phyloP scores from a whole-genome alignment of 37 sponge, comb jelly and placozoan genomes.

The Axinella damicornis region DNA sequence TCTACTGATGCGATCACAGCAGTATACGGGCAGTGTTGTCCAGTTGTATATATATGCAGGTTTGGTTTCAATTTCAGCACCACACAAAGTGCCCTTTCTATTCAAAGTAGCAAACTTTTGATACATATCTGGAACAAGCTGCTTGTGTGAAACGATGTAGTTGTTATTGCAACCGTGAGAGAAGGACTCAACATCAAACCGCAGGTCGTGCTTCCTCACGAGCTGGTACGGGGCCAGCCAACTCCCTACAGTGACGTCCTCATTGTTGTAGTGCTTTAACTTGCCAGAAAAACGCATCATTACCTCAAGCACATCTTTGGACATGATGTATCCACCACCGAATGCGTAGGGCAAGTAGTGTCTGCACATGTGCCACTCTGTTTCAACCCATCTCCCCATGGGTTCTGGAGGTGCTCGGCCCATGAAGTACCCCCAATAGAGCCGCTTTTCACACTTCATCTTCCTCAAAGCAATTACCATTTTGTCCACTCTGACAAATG shows the following conservation, averaged over 20 bases:
- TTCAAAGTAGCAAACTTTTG: not conserved
- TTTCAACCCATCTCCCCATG: conserved; percentile 39
- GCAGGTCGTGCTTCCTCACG: conserved; percentile 20
- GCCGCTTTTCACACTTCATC: conserved; percentile 1
- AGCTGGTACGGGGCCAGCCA: conserved; percentile 47
- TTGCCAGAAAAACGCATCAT: not conserved
- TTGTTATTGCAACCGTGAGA: conserved; percentile 50
- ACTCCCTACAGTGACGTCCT: conserved; percentile 44
- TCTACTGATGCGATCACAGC: conserved; percentile 34
- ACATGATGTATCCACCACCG: conserved; percentile 56
- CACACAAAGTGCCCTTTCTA: conserved; percentile 26
- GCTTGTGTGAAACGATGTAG: conserved; percentile 46
- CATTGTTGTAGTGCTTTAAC: conserved; percentile 19
- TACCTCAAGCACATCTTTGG: conserved; percentile 1
- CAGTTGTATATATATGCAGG: conserved; percentile 52
- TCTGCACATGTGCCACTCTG: conserved; percentile 36
- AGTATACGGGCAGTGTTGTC: conserved; percentile 20
- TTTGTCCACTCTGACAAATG: conserved; percentile 16
- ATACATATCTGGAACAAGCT: not conserved
- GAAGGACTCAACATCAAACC: conserved; percentile 27
- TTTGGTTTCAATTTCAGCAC: not conserved
- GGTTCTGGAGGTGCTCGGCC: conserved; percentile 8
- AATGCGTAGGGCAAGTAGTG: conserved; percentile 52
- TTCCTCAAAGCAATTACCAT: conserved; percentile 21
- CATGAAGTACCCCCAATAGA: conserved; percentile 64